Evolutionary conservation across 92 coral and sea anemone genomes (phyloP).

Genomic region (Diadumene lineata): DNA sequence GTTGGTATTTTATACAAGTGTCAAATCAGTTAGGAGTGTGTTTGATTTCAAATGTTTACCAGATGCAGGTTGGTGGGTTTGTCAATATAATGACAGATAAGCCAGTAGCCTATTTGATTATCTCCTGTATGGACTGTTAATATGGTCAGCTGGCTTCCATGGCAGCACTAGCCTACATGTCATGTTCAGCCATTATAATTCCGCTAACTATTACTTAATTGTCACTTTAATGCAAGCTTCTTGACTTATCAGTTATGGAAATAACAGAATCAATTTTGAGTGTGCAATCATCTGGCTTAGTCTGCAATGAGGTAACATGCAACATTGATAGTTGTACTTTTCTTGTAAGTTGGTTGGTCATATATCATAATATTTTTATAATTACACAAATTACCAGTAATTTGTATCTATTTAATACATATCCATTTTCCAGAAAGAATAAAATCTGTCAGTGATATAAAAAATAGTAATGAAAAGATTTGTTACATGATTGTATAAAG

Average conservation of each 20-base stretch:
- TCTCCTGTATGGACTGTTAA: conserved; percentile 1
- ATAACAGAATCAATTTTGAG: background rate
- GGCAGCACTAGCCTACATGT: background rate
- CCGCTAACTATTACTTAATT: background rate
- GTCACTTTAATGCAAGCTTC: background rate
- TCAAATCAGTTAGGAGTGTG: background rate
- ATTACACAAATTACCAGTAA: too few species aligned
- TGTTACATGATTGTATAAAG: too few species aligned
- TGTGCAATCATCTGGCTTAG: background rate
- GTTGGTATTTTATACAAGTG: too few species aligned
- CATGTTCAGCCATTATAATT: background rate
- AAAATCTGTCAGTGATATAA: too few species aligned
- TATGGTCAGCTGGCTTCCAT: background rate
- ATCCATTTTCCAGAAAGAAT: too few species aligned
- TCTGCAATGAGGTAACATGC: background rate
- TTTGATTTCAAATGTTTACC: background rate
- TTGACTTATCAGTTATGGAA: background rate
- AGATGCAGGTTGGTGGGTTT: background rate
- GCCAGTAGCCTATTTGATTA: conserved; percentile 6
- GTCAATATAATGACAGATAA: conserved; percentile 1
- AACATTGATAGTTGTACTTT: too few species aligned
- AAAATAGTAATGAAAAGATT: too few species aligned
- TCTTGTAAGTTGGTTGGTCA: too few species aligned
- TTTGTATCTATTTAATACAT: too few species aligned
- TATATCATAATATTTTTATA: too few species aligned